These are phyloP conservation scores for Urocynchramus pylzowi DNA, from an alignment of 2,113 vertebrate species.

Conservation along the genomic window DNA sequence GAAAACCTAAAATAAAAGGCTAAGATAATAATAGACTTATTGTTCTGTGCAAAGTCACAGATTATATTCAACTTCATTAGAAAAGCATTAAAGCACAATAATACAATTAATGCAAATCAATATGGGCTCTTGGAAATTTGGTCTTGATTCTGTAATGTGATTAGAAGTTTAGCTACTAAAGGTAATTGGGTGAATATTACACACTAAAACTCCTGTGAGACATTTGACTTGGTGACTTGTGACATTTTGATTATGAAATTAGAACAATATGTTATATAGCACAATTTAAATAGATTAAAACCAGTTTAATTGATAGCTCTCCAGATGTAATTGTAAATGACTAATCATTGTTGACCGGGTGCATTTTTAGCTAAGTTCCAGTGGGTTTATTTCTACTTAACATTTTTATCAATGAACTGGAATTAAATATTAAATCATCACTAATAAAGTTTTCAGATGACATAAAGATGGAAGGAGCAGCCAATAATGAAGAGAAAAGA, in stretches of 20 bases:
- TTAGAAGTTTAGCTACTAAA: constrained; percentile 14
- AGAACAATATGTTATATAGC: neutral
- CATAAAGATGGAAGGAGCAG: neutral
- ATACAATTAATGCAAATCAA: constrained; percentile 1
- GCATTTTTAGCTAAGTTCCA: neutral
- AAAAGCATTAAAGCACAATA: neutral
- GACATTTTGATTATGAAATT: constrained; percentile 35
- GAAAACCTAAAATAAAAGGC: neutral
- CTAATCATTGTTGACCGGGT: neutral
- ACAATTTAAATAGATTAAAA: constrained; percentile 23
- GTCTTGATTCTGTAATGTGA: neutral
- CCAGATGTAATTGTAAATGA: neutral
- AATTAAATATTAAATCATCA: constrained; percentile 21
- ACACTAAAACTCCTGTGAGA: constrained; percentile 12
- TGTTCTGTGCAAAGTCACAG: neutral
- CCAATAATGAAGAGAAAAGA: neutral
- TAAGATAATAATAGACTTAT: neutral
- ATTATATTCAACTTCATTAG: neutral
- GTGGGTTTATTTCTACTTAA: neutral
- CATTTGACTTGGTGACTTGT: neutral
- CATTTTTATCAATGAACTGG: neutral
- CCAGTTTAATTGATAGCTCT: neutral
- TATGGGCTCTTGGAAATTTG: neutral
- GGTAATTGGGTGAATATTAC: neutral
- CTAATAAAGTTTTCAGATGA: constrained; percentile 13